Evolutionary conservation across 2,888 invertebrate species (phyloP), one percentile per base, ranked within the genome.

Genomic region (Boloria selene): DNA sequence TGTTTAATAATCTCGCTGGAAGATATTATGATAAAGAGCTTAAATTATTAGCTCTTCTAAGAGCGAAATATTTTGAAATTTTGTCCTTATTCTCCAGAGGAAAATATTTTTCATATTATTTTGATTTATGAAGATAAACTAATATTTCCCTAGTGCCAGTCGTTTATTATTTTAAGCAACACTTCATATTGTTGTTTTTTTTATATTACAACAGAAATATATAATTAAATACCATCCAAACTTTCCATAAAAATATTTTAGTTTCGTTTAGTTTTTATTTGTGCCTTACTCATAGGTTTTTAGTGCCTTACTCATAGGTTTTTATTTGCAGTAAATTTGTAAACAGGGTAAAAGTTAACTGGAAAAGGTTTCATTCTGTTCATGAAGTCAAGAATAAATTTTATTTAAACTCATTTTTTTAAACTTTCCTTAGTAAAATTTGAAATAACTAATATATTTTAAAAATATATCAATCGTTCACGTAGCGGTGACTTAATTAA

Each of bases 81-180:
- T 52, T 61, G 56, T 52, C 13, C 13, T 26, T 16, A 44, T 13
- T 47, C 56, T 42, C 16, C 13, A 26, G 16, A 44, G 44, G 50
- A 51, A 42, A 58, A 52, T 62, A 44, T 61, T 49, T 45, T 64
- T 58, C 55, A 55, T 42, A n/a, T 31, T 22, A 4, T 52, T 44
- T 22, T 14, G 44, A n/a, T 47, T 6, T 55, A 59, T 51, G 38
- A 60, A 59, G 61, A 61, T 50, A 65, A 45, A 18, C 26, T 55
- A 17, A 62, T 47, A 61, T 53, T 52, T 56, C 44, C 56, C 61
- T 49, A 64, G 52, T 17, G 16, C n/a, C 38, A 47, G 55, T 62
- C 51, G 44, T 44, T 67, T 68, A 68, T 64, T 61, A 56, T 61
- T 68, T 61, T 56, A 68, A 47, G 47, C 17, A 45, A 52, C 10